phyloP scores from a whole-genome alignment of 2,888 invertebrate species.

The Epicampocera succincta region DNA sequence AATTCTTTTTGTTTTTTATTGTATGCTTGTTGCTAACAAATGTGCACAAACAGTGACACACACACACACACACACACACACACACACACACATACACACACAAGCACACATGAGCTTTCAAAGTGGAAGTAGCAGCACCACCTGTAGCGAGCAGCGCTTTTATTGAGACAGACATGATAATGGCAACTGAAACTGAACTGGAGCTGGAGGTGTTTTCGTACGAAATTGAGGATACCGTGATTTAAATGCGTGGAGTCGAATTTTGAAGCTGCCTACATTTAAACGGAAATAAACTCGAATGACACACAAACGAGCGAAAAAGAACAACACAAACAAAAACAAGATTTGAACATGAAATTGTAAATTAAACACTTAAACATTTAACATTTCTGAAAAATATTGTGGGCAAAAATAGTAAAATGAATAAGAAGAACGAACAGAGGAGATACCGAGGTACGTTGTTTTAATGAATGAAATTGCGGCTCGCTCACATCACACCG shows the following conservation, averaged over 20 bases:
- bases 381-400: neutral
- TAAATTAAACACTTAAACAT: conserved; percentile 34
- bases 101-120: neutral
- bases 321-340: neutral
- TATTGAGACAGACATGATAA: conserved; percentile 39
- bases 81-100: too few relatives aligned
- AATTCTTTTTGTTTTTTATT: too few relatives aligned
- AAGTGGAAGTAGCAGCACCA: conserved; percentile 32
- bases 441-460: too few relatives aligned
- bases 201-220: conserved; percentile 54
- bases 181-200: conserved; percentile 30
- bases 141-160: conserved; percentile 60
- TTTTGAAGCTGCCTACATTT: conserved; percentile 58
- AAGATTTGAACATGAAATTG: conserved; percentile 31
- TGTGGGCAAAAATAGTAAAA: conserved; percentile 43
- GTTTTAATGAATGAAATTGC: conserved; percentile 34
- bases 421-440: neutral
- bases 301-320: conserved; percentile 29
- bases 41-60: neutral
- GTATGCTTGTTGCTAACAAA: conserved; percentile 22
- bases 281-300: conserved; percentile 66
- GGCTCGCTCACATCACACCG: conserved; percentile 35
- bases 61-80: neutral
- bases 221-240: conserved; percentile 42
- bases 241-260: conserved; percentile 48